A percentile compares a stretch with the other conserved stretches of the same genome.
Evolutionary conservation across 2,113 vertebrate genomes (phyloP).

Genomic region (Cephalopterus ornatus): DNA sequence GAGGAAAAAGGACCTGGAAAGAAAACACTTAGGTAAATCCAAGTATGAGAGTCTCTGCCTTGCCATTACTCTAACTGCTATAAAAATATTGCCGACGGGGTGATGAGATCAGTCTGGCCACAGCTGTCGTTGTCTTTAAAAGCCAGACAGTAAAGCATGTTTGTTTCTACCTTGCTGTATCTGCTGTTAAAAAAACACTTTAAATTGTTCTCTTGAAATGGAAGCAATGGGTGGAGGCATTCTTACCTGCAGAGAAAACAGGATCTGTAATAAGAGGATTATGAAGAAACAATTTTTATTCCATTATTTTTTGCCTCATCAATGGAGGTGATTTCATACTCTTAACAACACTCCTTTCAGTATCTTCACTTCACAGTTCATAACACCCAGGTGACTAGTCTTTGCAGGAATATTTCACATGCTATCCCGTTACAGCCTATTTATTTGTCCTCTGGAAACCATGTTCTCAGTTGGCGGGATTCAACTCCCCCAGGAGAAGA

Average conservation of each 20-base stretch:
- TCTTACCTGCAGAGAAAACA: not conserved
- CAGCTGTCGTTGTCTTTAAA: constrained; percentile 33
- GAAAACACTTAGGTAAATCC: not conserved
- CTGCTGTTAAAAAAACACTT: not conserved
- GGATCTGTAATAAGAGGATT: not conserved
- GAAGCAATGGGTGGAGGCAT: not conserved
- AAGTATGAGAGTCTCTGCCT: not conserved
- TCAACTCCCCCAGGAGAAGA: constrained; percentile 30
- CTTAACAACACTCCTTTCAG: constrained; percentile 11
- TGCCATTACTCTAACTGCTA: not conserved
- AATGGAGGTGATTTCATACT: constrained; percentile 9
- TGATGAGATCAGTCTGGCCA: not conserved
- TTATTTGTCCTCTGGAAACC: constrained; percentile 49
- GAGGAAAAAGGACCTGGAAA: not conserved
- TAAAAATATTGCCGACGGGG: not conserved
- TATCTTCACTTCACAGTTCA: constrained; percentile 19
- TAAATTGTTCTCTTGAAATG: not conserved
- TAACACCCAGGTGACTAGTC: constrained; percentile 44
- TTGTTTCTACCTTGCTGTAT: not conserved
- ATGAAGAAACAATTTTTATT: not conserved
- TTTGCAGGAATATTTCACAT: constrained; percentile 46
- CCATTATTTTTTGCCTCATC: constrained; percentile 21
- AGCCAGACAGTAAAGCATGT: not conserved
- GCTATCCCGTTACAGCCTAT: constrained; percentile 39
- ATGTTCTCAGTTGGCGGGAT: not conserved